These are phyloP conservation scores for Xenus cinereus DNA, from an alignment of 2,113 vertebrate genomes.

Conservation along the genomic window DNA sequence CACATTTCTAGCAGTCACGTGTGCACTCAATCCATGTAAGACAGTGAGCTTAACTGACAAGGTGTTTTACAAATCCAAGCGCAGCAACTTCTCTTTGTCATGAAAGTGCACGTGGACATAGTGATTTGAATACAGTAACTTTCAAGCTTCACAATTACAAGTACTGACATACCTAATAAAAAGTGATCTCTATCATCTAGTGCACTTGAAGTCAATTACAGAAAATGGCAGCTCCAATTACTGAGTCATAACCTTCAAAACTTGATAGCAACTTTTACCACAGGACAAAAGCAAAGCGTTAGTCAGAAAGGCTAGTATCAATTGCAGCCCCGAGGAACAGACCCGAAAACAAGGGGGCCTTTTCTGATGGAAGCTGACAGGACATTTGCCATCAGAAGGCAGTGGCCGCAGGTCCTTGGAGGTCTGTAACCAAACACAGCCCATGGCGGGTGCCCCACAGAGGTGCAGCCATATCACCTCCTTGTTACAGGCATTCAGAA, in stretches of 20 bases:
- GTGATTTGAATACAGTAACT: not conserved
- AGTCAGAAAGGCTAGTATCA: not conserved
- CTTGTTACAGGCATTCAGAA: not conserved
- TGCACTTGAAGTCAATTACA: not conserved
- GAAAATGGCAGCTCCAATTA: not conserved
- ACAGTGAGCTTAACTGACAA: not conserved
- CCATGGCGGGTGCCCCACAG: accelerated
- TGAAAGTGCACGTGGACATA: not conserved
- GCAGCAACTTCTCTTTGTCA: not conserved
- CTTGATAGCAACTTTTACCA: not conserved
- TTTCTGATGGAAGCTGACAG: not conserved
- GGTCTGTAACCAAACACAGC: not conserved
- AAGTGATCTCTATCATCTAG: not conserved
- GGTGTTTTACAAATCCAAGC: not conserved
- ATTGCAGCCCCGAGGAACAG: not conserved
- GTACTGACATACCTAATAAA: not conserved
- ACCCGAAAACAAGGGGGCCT: not conserved
- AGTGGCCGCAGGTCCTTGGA: not conserved
- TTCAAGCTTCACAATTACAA: not conserved
- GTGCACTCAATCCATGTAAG: not conserved
- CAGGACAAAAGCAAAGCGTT: not conserved
- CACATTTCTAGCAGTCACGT: not conserved
- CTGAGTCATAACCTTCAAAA: not conserved
- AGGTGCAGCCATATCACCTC: not conserved
- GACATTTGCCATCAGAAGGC: not conserved